These are phyloP conservation scores for Drosophila ambigua DNA, from an alignment of 1,140 invertebrate genomes.

Conservation along the genomic window DNA sequence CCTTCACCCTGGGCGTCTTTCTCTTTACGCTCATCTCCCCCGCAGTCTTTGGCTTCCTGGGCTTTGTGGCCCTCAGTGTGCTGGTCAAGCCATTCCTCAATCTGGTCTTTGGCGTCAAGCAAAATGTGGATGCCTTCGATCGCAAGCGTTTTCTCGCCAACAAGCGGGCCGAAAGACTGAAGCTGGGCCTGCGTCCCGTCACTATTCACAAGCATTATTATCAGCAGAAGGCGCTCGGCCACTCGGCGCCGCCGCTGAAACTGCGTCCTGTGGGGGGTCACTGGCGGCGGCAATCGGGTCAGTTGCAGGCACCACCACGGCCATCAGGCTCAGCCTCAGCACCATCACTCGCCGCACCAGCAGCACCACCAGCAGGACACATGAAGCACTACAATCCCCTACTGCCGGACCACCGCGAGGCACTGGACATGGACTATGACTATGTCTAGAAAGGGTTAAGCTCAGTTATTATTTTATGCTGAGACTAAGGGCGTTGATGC, in stretches of 20 bases:
- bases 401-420: constrained; percentile 37
- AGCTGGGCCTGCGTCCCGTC: constrained; percentile 58
- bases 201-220: constrained; percentile 81
- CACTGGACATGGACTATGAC: constrained; percentile 13
- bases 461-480: no score
- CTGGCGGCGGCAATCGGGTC: constrained; percentile 38
- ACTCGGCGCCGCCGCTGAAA: constrained; percentile 48
- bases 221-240: constrained; percentile 57
- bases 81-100: constrained; percentile 73
- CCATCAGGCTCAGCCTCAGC: background rate
- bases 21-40: constrained; percentile 74
- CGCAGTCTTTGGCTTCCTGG: constrained; percentile 73
- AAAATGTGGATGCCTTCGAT: constrained; percentile 63
- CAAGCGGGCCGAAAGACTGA: constrained; percentile 57
- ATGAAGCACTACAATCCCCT: constrained; percentile 44
- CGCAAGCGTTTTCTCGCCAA: constrained; percentile 50
- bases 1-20: constrained; percentile 76
- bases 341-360: background rate
- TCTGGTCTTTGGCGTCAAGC: constrained; percentile 72
- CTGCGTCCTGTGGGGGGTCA: constrained; percentile 30
- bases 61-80: constrained; percentile 72
- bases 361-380: background rate
- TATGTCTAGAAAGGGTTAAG: constrained; percentile 1
- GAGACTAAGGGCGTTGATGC: no score
- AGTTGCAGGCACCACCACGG: background rate